Evolutionary conservation across 1,140 invertebrate genomes (phyloP).

Genomic region (Hyphantria cunea): DNA sequence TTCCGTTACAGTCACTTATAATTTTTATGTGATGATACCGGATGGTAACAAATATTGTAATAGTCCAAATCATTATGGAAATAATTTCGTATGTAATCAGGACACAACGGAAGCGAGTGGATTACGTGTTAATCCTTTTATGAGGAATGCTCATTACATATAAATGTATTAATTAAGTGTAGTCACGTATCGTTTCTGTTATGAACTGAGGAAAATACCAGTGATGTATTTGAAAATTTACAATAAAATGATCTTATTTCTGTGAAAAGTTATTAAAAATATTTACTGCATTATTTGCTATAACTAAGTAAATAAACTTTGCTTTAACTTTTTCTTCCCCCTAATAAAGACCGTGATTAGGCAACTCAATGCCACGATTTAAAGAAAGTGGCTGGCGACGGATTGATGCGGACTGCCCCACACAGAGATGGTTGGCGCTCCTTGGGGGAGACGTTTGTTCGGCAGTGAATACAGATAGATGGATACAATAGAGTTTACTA

Average conservation of each 20-base stretch:
- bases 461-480: no score
- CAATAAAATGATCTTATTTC: not conserved
- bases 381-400: no score
- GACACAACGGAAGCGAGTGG: constrained; percentile 8
- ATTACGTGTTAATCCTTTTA: constrained; percentile 14
- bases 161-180: constrained; percentile 13
- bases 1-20: constrained; percentile 1
- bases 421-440: no score
- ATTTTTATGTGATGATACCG: not conserved
- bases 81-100: constrained; percentile 9
- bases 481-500: no score
- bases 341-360: no score
- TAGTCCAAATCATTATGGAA: constrained; percentile 1
- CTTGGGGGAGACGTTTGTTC: no score
- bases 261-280: no score
- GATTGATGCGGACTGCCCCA: no score
- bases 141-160: constrained; percentile 3
- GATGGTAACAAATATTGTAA: not conserved
- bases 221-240: not conserved
- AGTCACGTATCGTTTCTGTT: constrained; percentile 9
- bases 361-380: no score
- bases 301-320: no score
- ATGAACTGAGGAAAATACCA: not conserved
- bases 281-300: no score
- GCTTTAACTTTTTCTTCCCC: no score